Percentiles rank a stretch among this genome's conserved stretches.
Evolutionary conservation across 2,797 vertebrate genomes (phyloP).

Genomic region (Cirrhinus molitorella): DNA sequence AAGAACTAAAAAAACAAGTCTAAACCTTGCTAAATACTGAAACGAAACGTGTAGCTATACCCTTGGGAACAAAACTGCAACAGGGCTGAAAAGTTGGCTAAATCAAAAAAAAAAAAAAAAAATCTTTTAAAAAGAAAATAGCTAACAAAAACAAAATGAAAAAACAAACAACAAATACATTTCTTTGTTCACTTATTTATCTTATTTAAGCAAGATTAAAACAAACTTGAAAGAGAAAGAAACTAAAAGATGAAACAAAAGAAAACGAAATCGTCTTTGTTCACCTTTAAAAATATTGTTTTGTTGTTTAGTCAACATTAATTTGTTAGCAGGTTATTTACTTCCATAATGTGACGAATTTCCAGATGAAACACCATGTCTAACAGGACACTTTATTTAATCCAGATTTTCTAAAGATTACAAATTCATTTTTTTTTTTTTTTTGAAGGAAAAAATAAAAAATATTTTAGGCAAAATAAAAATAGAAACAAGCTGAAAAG

Average conservation of each 20-base stretch:
- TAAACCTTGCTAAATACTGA: background rate
- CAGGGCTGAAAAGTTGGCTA: background rate
- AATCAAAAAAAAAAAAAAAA: background rate
- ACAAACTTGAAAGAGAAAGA: too few species aligned
- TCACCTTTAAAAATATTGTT: background rate
- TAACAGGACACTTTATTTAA: background rate
- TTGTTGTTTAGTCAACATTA: background rate
- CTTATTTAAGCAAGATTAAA: background rate
- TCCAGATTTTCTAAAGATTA: background rate
- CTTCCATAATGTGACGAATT: background rate
- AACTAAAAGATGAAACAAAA: background rate
- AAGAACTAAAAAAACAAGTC: constrained; percentile 17
- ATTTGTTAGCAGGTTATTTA: background rate
- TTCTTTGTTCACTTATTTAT: background rate
- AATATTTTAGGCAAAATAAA: background rate
- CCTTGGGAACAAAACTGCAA: background rate
- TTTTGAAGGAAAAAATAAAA: background rate
- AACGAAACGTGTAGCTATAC: background rate
- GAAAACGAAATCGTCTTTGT: background rate
- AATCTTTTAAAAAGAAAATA: background rate
- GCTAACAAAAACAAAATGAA: background rate
- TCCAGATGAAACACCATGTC: background rate
- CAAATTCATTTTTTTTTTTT: background rate
- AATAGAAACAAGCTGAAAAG: background rate
- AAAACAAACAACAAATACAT: background rate